Conservation (phyloP, 2,888 invertebrate species). For the Scaeva pyrastri region DNA sequence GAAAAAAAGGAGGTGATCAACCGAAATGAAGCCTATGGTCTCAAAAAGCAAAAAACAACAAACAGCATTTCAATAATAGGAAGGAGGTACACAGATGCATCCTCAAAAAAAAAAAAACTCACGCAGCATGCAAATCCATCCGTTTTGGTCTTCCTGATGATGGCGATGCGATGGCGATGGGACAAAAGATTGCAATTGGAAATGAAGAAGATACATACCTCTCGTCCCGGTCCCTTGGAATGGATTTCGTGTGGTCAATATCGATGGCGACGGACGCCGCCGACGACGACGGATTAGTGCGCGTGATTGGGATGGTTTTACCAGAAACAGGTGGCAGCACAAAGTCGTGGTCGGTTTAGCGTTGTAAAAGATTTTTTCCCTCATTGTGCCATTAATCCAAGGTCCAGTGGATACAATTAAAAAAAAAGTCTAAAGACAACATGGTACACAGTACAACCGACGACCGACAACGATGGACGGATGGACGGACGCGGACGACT, state of each 20-base stretch:
- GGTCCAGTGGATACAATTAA: constrained; percentile 58
- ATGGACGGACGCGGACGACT: no score
- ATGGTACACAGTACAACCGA: constrained; percentile 12
- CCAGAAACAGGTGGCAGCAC: constrained; percentile 63
- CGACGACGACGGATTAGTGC: constrained; percentile 65
- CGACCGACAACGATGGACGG: no score
- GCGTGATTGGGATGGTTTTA: constrained; percentile 43
- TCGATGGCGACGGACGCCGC: constrained; percentile 34
- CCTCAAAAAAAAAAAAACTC: constrained; percentile 28
- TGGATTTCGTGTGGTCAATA: constrained; percentile 61
- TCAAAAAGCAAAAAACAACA: constrained; percentile 10
- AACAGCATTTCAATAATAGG: constrained; percentile 28
- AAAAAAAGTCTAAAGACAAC: constrained; percentile 54
- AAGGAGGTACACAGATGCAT: constrained; percentile 40
- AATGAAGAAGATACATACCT: constrained; percentile 30
- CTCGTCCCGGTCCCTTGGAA: not conserved
- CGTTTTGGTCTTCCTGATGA: constrained; percentile 20
- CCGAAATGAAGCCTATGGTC: constrained; percentile 39
- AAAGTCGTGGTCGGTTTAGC: constrained; percentile 47
- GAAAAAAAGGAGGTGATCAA: constrained; percentile 63
- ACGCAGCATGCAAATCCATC: constrained; percentile 63
- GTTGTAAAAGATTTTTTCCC: constrained; percentile 44
- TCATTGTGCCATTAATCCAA: constrained; percentile 56
- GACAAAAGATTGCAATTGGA: constrained; percentile 55
- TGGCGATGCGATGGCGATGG: constrained; percentile 20